Evolutionary conservation across 2,888 invertebrate genomes (phyloP), one percentile per base, ranked within the genome.

Genomic region (Thymelicus sylvestris): DNA sequence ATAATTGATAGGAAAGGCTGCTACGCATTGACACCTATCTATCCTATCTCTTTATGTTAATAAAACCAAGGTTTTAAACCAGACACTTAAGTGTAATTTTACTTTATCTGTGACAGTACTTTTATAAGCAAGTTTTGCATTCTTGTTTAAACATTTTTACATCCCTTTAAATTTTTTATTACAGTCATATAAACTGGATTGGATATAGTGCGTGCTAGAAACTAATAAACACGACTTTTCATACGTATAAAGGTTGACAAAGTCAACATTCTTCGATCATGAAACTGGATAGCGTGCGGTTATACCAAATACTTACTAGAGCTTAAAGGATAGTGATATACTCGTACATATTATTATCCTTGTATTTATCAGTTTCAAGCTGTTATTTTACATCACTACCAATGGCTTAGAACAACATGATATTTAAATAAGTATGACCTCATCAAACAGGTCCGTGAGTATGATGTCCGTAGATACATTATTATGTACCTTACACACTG

Each of bases 211-310:
- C 12, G 12, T 44, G 0, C 10, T 4, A 10, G 15, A 19, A 7
- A 3, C 7, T 52, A 8, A 52, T 52, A 19, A 52, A 52, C 19
- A 19, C 15, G 7, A 19, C 50, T 52, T 52, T 52, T 19, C 50
- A 52, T 52, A 52, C 50, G 2, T 19, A 15, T 19, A 1, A 19
- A 44, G 44, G 57, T 31, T 6, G 31, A 13, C 31, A 31, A 57
- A 13, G 12, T 13, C 57, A 57, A 57, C 69, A 47, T 67, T 70
- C 55, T 64, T 39, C 48, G 44, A 60, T 31, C 62, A 66, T 61
- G 69, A 57, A 69, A 64, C 57, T 48, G 4, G 39, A 69, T 59
- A 64, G n/a, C 6, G 8, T 59, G 69, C 10, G 69, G 61, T 68
- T 68, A 55, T 57, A 15, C 55, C 55, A 15, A 68, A 55, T 68